Evolutionary conservation across 2,797 vertebrate genomes (phyloP).

Genomic region (Carapus acus): DNA sequence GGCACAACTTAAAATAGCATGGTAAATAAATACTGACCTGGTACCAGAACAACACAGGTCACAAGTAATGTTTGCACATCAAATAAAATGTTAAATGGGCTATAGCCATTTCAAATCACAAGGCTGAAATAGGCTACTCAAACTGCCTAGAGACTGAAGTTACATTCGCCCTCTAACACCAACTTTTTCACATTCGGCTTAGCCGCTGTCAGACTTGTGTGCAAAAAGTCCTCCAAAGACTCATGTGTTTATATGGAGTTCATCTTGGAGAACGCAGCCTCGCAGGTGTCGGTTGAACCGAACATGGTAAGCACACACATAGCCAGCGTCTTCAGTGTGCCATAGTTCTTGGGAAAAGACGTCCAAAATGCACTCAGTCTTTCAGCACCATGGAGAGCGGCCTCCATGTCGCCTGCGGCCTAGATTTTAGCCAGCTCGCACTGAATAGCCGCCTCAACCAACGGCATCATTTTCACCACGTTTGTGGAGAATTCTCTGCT

Average conservation of each 20-base stretch:
- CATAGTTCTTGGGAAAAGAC: constrained; percentile 6
- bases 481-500: constrained; percentile 1
- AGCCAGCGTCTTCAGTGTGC: constrained; percentile 3
- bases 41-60: no score
- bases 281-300: constrained; percentile 2
- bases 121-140: no score
- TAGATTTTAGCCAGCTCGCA: constrained; percentile 2
- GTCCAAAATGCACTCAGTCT: not conserved
- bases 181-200: constrained; percentile 4
- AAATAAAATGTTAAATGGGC: no score
- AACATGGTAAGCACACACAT: constrained; percentile 20
- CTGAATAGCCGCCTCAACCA: constrained; percentile 5
- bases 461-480: constrained; percentile 3
- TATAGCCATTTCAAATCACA: no score
- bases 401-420: not conserved
- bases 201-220: not conserved
- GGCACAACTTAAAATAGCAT: no score
- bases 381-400: constrained; percentile 14
- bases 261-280: constrained; percentile 6
- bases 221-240: constrained; percentile 1
- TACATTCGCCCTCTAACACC: no score
- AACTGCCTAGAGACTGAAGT: no score
- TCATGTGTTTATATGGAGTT: constrained; percentile 5
- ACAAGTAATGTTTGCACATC: no score
- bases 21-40: no score